Evolutionary conservation across 1,140 invertebrate genomes (phyloP).

Genomic region (Ladona fulva): DNA sequence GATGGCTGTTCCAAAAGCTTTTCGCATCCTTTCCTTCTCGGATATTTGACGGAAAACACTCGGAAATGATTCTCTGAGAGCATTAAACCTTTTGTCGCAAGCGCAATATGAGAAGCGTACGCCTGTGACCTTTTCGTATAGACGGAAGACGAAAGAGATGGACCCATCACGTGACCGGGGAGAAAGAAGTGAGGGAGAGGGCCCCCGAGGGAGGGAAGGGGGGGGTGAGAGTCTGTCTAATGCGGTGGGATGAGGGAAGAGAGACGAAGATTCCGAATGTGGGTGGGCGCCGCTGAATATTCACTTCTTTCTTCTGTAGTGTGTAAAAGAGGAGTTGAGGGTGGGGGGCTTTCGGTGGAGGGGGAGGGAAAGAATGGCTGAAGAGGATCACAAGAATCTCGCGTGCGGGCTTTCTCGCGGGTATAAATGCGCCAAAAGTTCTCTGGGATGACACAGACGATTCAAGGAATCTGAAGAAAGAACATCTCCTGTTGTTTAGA

Average conservation of each 20-base stretch:
- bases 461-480: not conserved
- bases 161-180: not conserved
- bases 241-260: not conserved
- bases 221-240: too few species aligned
- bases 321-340: not conserved
- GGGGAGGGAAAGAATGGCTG: not conserved
- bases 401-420: not conserved
- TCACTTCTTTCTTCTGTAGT: not conserved
- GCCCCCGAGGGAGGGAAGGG: not conserved
- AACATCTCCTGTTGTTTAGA: not conserved
- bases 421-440: conserved; percentile 6
- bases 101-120: not conserved
- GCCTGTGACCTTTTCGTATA: not conserved
- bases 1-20: too few species aligned
- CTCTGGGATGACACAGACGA: not conserved
- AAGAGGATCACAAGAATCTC: not conserved
- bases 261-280: not conserved
- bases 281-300: not conserved
- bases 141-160: not conserved
- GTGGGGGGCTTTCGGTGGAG: not conserved
- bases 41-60: too few species aligned
- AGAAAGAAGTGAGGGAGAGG: not conserved
- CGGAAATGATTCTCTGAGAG: too few species aligned
- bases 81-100: not conserved
- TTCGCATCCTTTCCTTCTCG: too few species aligned